Evolutionary conservation across 2,888 invertebrate species (phyloP).

Genomic region (Hemicrepidius hirtus): DNA sequence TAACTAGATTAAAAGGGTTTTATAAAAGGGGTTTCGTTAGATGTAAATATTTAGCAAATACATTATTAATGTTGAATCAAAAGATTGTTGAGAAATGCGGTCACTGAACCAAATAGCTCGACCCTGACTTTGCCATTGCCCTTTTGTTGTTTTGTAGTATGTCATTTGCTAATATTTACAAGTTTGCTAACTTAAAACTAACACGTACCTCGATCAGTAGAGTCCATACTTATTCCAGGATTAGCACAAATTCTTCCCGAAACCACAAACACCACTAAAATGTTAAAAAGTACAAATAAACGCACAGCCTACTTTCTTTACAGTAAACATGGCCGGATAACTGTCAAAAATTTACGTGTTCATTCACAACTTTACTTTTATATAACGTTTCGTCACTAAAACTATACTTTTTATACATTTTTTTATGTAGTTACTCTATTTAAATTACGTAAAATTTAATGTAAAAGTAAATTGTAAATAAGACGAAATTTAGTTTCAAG

Average conservation of each 20-base stretch:
- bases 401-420: conserved; percentile 9
- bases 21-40: no score
- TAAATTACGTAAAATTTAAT: conserved; percentile 1
- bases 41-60: not conserved
- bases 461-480: conserved; percentile 10
- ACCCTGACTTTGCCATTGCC: conserved; percentile 79
- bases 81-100: conserved; percentile 71
- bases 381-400: conserved; percentile 2
- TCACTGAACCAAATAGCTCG: conserved; percentile 77
- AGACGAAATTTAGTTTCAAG: conserved; percentile 10
- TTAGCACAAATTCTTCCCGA: conserved; percentile 53
- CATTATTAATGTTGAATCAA: conserved; percentile 25
- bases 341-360: conserved; percentile 40
- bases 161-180: conserved; percentile 64
- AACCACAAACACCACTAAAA: conserved; percentile 59
- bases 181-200: conserved; percentile 59
- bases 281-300: conserved; percentile 67
- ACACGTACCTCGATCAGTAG: conserved; percentile 67
- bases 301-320: conserved; percentile 69
- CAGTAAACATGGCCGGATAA: conserved; percentile 69
- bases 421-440: not conserved
- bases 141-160: conserved; percentile 71
- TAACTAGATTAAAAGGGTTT: no score
- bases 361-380: not conserved
- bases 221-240: conserved; percentile 64